These are phyloP conservation scores for Gambusia yucatana DNA, from an alignment of 2,797 vertebrate species.

Conservation along the genomic window DNA sequence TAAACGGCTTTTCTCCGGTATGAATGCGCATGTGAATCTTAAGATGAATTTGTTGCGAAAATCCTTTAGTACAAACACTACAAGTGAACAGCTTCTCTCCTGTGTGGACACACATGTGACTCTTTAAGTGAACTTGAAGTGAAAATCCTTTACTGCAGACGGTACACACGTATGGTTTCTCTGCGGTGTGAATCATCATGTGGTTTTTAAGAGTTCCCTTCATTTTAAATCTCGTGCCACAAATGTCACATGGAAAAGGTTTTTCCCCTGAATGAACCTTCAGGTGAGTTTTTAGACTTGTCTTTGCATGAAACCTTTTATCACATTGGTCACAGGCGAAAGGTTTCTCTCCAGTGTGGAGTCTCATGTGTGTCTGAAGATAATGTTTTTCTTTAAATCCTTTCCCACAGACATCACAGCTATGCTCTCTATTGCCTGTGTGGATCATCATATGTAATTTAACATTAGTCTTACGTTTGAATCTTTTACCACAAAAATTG, in stretches of 20 bases:
- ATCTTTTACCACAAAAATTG: conserved; percentile 4
- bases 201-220: conserved; percentile 7
- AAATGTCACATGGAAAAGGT: conserved; percentile 1
- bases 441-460: conserved; percentile 17
- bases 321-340: neutral
- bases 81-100: conserved; percentile 1
- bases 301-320: conserved; percentile 6
- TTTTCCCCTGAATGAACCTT: neutral
- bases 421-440: neutral
- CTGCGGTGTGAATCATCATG: neutral
- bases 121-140: neutral
- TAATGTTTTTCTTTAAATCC: conserved; percentile 2
- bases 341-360: conserved; percentile 4
- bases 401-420: neutral
- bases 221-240: neutral
- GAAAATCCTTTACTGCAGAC: conserved; percentile 2
- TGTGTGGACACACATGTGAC: neutral
- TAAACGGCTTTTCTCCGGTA: neutral
- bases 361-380: neutral
- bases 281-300: conserved; percentile 1
- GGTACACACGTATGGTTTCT: neutral
- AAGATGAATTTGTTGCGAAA: conserved; percentile 3
- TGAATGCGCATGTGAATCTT: conserved; percentile 7
- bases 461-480: conserved; percentile 13
- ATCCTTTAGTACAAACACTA: neutral